These are phyloP conservation scores for Oenanthe oenanthe DNA, from an alignment of 2,113 vertebrate species.

Conservation along the genomic window DNA sequence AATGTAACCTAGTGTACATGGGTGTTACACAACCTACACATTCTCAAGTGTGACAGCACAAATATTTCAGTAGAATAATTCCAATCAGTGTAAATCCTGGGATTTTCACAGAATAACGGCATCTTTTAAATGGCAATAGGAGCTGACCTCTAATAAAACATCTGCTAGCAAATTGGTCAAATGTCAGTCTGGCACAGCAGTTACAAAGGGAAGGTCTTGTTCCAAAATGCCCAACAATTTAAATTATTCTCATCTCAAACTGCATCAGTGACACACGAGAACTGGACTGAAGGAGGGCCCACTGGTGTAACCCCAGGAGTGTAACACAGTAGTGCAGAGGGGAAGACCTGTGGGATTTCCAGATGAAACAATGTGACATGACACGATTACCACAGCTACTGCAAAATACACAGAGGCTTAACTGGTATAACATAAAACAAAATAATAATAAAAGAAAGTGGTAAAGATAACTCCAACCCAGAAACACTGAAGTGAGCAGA, in stretches of 20 bases:
- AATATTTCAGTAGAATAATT: not conserved
- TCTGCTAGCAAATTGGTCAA: not conserved
- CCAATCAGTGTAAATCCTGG: not conserved
- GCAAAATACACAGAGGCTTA: not conserved
- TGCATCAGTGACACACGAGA: not conserved
- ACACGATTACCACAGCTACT: fast-evolving
- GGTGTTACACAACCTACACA: not conserved
- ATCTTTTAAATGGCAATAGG: not conserved
- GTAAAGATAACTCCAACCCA: not conserved
- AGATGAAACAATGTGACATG: not conserved
- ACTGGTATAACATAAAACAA: not conserved
- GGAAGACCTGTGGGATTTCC: not conserved
- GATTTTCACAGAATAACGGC: not conserved
- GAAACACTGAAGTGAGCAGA: not conserved
- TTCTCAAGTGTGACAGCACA: not conserved
- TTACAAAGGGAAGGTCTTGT: not conserved
- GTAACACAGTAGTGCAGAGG: not conserved
- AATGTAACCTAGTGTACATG: not conserved
- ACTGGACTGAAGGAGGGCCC: not conserved
- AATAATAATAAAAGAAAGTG: not conserved
- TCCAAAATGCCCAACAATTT: not conserved
- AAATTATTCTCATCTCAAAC: not conserved
- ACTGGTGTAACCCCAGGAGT: not conserved
- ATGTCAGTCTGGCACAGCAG: not conserved
- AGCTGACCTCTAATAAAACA: not conserved